Base-by-base conservation (phyloP, 37 sponge, comb jelly and placozoan genomes). In the Axinella damicornis region DNA sequence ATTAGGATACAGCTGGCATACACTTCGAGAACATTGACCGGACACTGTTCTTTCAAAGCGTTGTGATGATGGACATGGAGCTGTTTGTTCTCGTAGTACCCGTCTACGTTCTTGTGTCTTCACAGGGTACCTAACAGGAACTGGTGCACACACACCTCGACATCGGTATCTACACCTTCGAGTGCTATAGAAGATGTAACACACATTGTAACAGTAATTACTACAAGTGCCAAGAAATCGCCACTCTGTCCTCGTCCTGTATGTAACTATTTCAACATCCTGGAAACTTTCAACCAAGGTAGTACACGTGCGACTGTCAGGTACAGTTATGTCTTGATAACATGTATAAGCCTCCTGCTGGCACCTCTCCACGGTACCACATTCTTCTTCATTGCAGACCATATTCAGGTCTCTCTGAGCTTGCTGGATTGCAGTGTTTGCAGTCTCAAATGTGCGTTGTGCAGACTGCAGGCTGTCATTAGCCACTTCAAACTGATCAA, bases 381-480 rank as follows among this genome's bases (percentile, higher is more conserved):
- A 72, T 2, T 46, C 53, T 13, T 72, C 73, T 72, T 72, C 73
- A 46, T 46, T 38, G 28, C 73, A 72, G 2, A 72, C 53, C 2
- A 2, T 5, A 72, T 72, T 27, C 18, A 72, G 12, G 34, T 2
- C 33, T 5, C 25, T 22, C 34, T 64, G 31, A 25, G 68, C 80
- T 20, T 18, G 2, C 25, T 38, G 28, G 67, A 64, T 12, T 20
- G 37, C 64, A 21, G 22, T 40, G 32, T 65, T 79, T 33, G 80
- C 80, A 39, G 39, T 27, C 13, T 79, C 53, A 21, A 64, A 33
- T 33, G 19, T 18, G 15, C 27, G 1, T 65, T 63, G 46, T 34
- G 80, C 80, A 35, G n/a, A 34, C 14, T 21, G n/a, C 31, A 76
- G 38, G n/a, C 20, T 76, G 22, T 41, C 22, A 5, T 76, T 76